These are phyloP conservation scores for Campoletis raptor DNA, from an alignment of 2,888 invertebrate species.

Conservation along the genomic window DNA sequence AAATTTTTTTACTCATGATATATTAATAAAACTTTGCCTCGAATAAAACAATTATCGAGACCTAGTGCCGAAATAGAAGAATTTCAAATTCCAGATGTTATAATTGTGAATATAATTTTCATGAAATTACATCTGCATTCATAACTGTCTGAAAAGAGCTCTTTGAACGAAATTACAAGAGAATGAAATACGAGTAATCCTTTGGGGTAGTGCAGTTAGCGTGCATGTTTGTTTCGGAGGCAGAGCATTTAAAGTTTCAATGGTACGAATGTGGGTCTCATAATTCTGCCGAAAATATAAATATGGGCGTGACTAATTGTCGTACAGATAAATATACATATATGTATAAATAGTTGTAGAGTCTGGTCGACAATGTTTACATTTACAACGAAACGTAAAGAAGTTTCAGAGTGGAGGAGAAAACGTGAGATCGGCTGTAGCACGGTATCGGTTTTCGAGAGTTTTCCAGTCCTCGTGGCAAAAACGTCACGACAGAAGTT, in stretches of 20 bases:
- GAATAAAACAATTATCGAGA: neutral
- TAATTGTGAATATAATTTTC: neutral
- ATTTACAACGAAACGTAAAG: neutral
- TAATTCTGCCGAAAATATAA: neutral
- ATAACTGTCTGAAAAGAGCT: neutral
- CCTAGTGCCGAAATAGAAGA: no score
- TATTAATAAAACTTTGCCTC: neutral
- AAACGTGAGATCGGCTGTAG: neutral
- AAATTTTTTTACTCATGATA: neutral
- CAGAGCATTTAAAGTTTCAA: neutral
- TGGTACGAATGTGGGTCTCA: conserved; percentile 4
- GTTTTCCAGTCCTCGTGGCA: neutral
- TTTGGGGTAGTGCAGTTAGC: neutral
- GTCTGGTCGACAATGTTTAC: neutral
- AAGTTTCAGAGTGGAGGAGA: neutral
- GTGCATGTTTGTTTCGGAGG: neutral
- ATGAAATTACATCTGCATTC: neutral
- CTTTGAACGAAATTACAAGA: neutral
- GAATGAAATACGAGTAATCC: neutral
- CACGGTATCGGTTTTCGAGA: neutral
- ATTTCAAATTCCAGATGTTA: neutral
- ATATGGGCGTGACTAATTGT: conserved; percentile 7
- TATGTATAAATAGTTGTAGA: neutral
- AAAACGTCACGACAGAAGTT: neutral
- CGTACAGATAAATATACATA: neutral